These are phyloP conservation scores for Linepithema humile DNA, from an alignment of 1,140 invertebrate species.

Conservation along the genomic window DNA sequence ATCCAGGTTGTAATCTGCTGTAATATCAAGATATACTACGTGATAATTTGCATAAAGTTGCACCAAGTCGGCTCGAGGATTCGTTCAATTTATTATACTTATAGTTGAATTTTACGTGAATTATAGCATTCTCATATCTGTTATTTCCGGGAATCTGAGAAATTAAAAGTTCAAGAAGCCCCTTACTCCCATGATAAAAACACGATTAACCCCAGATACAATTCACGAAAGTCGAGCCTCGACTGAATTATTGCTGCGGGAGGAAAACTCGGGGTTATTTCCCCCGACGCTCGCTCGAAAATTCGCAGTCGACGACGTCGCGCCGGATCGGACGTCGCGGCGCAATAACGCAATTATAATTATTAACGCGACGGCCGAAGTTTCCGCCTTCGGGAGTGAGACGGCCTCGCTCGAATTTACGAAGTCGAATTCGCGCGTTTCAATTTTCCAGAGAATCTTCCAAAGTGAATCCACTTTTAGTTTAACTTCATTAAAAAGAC, in stretches of 20 bases:
- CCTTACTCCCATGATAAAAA: conserved; percentile 22
- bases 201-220: conserved; percentile 49
- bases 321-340: conserved; percentile 32
- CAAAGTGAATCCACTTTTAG: not conserved
- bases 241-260: conserved; percentile 45
- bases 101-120: conserved; percentile 13
- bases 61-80: not conserved
- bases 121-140: conserved; percentile 2
- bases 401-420: conserved; percentile 1
- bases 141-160: conserved; percentile 31
- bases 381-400: conserved; percentile 17
- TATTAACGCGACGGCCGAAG: conserved; percentile 37
- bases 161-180: conserved; percentile 30
- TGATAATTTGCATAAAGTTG: not conserved
- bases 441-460: conserved; percentile 15
- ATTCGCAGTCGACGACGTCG: conserved; percentile 27
- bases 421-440: conserved; percentile 13
- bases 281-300: conserved; percentile 13
- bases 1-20: not conserved
- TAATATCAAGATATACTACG: not conserved
- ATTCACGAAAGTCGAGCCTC: conserved; percentile 37
- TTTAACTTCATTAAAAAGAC: not conserved
- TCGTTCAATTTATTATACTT: conserved; percentile 33
- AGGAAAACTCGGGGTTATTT: conserved; percentile 32
- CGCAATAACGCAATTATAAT: conserved; percentile 36